Base-by-base conservation (phyloP, 2,113 vertebrate species). In the Agelaius phoeniceus region DNA sequence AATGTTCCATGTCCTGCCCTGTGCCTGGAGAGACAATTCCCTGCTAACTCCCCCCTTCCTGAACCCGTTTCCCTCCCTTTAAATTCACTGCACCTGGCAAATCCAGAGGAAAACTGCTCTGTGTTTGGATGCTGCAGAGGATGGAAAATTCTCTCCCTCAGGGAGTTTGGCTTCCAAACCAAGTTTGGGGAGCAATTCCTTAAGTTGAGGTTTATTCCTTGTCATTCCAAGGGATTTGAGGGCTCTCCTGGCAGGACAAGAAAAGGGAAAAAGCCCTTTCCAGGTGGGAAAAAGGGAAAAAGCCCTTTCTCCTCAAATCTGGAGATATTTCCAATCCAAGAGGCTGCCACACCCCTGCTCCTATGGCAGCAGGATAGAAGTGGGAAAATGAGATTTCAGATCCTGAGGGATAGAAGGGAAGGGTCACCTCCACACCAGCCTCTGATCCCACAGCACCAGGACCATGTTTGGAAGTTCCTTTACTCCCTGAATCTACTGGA, bases 171-270 rank as follows among this genome's bases (percentile, higher is more conserved):
- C 75, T 84, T 85, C 74, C 62, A 72, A 85, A 80, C 58, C 85
- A 57, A 87, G 21, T 78, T 71, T 52, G 59, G 26, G 33, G 31
- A 93, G n/a, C 46, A 46, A 86, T 88, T 88, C 55, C 85, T 93
- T 46, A 26, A 72, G 49, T 55, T 75, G 73, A 93, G 67, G 63
- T 93, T 95, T 90, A 77, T 93, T 76, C 63, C 71, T 86, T 79
- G 58, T 41, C 75, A 76, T 87, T 52, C 33, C 27, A 6, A 62
- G 55, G 51, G 37, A 48, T 49, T 54, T 66, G 59, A 89, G 83
- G 93, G 6, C 24, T 68, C 67, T 83, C 49, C 46, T 69, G 87
- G 72, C 76, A 89, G 62, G 48, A 49, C 7, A 4, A 49, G 48
- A 49, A 26, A 26, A 49, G 23, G 23, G 48, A 4, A 49, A 49